These are phyloP conservation scores for Parotocinclus haroldoi DNA, from an alignment of 2,797 vertebrate species.

Conservation along the genomic window DNA sequence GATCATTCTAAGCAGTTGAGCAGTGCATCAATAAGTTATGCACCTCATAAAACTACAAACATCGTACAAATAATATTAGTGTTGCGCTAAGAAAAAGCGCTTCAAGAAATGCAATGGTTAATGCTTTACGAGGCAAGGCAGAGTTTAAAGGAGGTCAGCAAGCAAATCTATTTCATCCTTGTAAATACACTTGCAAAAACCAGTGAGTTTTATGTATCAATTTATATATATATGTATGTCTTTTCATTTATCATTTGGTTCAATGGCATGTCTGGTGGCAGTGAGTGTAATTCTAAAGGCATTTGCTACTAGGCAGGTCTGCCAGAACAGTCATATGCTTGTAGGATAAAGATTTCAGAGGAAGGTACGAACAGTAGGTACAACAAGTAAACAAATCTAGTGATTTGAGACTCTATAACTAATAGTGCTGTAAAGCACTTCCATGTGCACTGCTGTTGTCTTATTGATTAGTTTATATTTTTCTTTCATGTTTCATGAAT, in stretches of 20 bases:
- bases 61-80: neutral
- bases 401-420: conserved; percentile 3
- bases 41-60: conserved; percentile 1
- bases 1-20: neutral
- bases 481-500: neutral
- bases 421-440: conserved; percentile 6
- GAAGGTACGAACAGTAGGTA: conserved; percentile 38
- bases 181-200: neutral
- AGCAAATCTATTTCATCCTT: conserved; percentile 28
- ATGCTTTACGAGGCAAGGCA: conserved; percentile 60
- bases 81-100: conserved; percentile 38
- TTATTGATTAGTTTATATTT: neutral
- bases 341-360: conserved; percentile 27
- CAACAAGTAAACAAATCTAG: conserved; percentile 31
- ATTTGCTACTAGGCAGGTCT: conserved; percentile 43
- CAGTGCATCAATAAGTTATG: neutral
- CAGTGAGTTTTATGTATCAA: conserved; percentile 19
- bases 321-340: conserved; percentile 67
- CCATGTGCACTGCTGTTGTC: conserved; percentile 25
- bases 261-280: no score
- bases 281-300: no score
- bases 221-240: conserved; percentile 39
- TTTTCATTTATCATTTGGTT: conserved; percentile 33
- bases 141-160: conserved; percentile 21
- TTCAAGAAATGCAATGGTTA: conserved; percentile 19